A percentile compares a stretch with the other conserved stretches of the same genome.
Evolutionary conservation across 1,140 invertebrate species (phyloP).

Genomic region (Rhopalosiphum maidis): DNA sequence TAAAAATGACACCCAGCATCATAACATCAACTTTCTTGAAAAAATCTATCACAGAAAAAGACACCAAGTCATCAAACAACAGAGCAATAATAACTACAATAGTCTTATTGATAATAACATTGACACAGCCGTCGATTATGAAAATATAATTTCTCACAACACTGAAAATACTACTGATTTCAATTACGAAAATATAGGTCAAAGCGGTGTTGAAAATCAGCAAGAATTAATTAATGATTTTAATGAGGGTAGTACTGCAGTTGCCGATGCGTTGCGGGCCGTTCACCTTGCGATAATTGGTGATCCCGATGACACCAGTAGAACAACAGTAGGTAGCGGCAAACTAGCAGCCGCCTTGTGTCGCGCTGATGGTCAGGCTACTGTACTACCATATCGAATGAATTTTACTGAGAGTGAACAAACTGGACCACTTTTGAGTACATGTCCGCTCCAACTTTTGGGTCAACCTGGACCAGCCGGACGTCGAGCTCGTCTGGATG

Average conservation of each 20-base stretch:
- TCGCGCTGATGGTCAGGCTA: neutral
- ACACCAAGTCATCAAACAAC: neutral
- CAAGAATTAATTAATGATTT: neutral
- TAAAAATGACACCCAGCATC: neutral
- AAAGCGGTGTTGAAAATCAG: neutral
- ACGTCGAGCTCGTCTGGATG: constrained; percentile 77
- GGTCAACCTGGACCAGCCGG: constrained; percentile 72
- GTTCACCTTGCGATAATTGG: constrained; percentile 18
- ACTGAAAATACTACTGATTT: too few species aligned
- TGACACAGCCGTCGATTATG: neutral
- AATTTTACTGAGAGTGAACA: constrained; percentile 60
- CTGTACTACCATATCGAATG: neutral
- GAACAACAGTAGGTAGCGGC: neutral
- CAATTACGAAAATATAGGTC: neutral
- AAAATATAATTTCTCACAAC: neutral
- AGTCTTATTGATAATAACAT: neutral
- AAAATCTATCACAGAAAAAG: neutral
- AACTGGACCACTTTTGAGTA: constrained; percentile 69
- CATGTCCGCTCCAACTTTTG: neutral
- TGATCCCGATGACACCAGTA: neutral
- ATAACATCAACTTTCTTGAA: neutral
- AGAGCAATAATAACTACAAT: neutral
- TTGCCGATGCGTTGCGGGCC: neutral
- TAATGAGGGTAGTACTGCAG: too few species aligned
- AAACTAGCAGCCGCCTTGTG: neutral